These are phyloP conservation scores for Thereuonema tuberculata DNA, from an alignment of 1,140 invertebrate genomes.

Conservation along the genomic window DNA sequence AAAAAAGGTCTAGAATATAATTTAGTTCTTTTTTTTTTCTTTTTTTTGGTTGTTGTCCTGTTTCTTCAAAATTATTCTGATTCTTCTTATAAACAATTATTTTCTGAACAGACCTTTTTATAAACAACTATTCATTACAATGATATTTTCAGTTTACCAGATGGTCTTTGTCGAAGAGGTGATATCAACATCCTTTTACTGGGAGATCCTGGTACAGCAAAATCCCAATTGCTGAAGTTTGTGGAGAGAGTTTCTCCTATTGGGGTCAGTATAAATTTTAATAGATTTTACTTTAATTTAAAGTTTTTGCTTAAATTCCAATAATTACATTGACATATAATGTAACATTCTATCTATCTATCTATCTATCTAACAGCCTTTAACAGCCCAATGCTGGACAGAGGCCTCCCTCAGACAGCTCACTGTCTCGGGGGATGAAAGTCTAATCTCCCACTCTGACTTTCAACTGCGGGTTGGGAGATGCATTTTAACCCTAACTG, in stretches of 20 bases:
- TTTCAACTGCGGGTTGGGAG: too few species aligned
- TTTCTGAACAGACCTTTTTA: not conserved
- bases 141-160: slow-evolving; percentile 53
- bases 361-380: too few species aligned
- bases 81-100: not conserved
- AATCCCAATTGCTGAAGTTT: slow-evolving; percentile 95
- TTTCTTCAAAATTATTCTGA: not conserved
- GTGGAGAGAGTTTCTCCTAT: slow-evolving; percentile 92
- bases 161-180: slow-evolving; percentile 85
- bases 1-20: too few species aligned
- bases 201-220: slow-evolving; percentile 98
- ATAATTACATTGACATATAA: too few species aligned
- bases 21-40: not conserved
- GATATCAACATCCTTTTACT: slow-evolving; percentile 93
- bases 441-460: too few species aligned
- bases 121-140: too few species aligned
- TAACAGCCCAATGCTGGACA: too few species aligned
- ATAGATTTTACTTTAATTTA: not conserved
- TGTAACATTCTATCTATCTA: too few species aligned
- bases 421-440: too few species aligned
- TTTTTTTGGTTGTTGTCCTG: not conserved
- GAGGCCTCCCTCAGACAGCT: too few species aligned
- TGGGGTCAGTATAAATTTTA: slow-evolving; percentile 38
- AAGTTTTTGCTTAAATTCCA: not conserved
- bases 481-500: too few species aligned